These are phyloP conservation scores for Muntiacus muntjak DNA, from an alignment of 2,113 vertebrate species.

Conservation along the genomic window DNA sequence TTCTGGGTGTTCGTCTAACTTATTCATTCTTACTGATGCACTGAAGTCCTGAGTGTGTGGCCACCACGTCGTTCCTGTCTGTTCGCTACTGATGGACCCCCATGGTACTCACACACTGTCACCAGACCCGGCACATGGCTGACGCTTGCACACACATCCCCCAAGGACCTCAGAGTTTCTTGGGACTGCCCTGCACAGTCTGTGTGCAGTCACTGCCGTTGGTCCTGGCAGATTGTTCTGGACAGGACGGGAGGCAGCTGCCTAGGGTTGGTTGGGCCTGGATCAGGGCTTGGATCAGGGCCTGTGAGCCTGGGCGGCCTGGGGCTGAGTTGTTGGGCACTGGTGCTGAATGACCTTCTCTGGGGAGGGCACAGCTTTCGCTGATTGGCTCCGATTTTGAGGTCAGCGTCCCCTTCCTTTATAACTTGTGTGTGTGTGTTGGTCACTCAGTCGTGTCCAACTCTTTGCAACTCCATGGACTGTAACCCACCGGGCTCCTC, in stretches of 20 bases:
- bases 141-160: background rate
- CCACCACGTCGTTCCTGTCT: rapidly evolving
- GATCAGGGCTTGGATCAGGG: background rate
- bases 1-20: background rate
- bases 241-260: background rate
- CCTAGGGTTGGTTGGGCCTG: background rate
- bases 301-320: background rate
- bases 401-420: background rate
- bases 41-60: background rate
- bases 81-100: background rate
- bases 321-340: background rate
- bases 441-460: background rate
- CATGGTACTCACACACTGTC: rapidly evolving
- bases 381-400: background rate
- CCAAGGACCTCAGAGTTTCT: background rate
- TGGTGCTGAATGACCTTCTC: background rate
- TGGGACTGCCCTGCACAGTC: background rate
- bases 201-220: rapidly evolving
- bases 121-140: rapidly evolving
- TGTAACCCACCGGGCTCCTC: background rate
- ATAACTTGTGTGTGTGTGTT: background rate
- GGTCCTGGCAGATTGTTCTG: background rate
- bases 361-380: background rate
- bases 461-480: background rate
- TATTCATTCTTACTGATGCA: background rate